Conservation (phyloP, 2,888 invertebrate species). For the Strigamia maritima region DNA sequence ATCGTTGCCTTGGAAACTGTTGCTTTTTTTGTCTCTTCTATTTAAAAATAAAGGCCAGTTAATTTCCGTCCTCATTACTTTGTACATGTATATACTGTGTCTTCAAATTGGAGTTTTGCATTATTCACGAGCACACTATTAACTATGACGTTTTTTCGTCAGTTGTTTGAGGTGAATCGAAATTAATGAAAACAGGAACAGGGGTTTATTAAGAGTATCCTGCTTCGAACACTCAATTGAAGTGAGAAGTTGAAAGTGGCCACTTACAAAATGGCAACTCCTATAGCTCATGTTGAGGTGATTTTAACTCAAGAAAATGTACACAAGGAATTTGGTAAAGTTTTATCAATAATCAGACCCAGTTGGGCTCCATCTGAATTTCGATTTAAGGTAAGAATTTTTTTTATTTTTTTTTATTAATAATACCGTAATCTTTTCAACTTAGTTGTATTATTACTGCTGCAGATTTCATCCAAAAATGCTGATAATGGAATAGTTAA, state of each 20-base stretch:
- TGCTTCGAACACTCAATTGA: neutral
- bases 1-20: neutral
- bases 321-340: neutral
- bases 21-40: neutral
- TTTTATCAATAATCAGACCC: neutral
- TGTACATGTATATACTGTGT: too few species aligned
- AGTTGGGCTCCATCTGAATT: neutral
- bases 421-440: too few species aligned
- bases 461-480: neutral
- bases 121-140: too few species aligned
- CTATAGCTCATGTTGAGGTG: neutral
- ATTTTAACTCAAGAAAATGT: neutral
- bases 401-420: too few species aligned
- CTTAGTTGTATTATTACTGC: too few species aligned
- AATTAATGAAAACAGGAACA: neutral
- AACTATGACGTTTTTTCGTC: too few species aligned
- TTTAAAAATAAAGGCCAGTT: constrained; percentile 4
- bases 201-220: neutral
- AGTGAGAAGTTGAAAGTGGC: neutral
- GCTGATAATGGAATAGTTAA: neutral
- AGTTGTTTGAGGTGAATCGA: neutral
- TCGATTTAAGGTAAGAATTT: neutral
- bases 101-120: too few species aligned
- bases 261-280: neutral
- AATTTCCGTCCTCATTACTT: neutral